phyloP scores from a whole-genome alignment of 1,140 invertebrate genomes.

The Drosophila sechellia region DNA sequence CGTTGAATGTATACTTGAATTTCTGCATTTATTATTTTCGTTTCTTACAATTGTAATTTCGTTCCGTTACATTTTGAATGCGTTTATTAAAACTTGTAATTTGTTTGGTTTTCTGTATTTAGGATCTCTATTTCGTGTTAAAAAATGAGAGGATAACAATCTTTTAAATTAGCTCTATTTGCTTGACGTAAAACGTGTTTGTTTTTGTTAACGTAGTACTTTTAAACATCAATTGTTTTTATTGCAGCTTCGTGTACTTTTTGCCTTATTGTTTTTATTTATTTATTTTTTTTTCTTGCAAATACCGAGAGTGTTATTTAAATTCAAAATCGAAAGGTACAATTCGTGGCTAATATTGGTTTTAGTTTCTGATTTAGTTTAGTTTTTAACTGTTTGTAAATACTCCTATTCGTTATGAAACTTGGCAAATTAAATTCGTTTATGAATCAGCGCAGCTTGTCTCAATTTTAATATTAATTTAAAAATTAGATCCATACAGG shows the following conservation, averaged over 20 bases:
- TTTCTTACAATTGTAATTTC: conserved; percentile 36
- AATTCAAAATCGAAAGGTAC: conserved; percentile 57
- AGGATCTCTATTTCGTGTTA: conserved; percentile 38
- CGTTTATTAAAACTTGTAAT: conserved; percentile 48
- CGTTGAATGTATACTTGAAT: neutral
- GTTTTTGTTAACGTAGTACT: conserved; percentile 43
- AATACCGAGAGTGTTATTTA: conserved; percentile 27
- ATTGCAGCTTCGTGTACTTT: conserved; percentile 23
- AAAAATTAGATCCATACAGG: neutral
- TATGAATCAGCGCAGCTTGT: conserved; percentile 35
- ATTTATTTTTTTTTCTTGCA: neutral
- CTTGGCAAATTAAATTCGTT: conserved; percentile 48
- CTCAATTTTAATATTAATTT: neutral
- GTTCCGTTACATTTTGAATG: conserved; percentile 48
- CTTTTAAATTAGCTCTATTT: conserved; percentile 48
- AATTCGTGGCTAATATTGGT: conserved; percentile 50
- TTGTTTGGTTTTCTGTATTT: conserved; percentile 24
- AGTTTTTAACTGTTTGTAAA: conserved; percentile 39
- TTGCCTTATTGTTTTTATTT: neutral
- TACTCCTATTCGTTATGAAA: conserved; percentile 34
- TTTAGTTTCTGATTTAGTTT: conserved; percentile 27
- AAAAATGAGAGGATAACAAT: conserved; percentile 45
- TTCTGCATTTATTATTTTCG: conserved; percentile 40
- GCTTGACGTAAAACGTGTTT: conserved; percentile 47
- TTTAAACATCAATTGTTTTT: conserved; percentile 41